Evolutionary conservation across 2,113 vertebrate genomes (phyloP), one percentile per base, ranked within the genome.

Genomic region (Miniopterus natalensis): DNA sequence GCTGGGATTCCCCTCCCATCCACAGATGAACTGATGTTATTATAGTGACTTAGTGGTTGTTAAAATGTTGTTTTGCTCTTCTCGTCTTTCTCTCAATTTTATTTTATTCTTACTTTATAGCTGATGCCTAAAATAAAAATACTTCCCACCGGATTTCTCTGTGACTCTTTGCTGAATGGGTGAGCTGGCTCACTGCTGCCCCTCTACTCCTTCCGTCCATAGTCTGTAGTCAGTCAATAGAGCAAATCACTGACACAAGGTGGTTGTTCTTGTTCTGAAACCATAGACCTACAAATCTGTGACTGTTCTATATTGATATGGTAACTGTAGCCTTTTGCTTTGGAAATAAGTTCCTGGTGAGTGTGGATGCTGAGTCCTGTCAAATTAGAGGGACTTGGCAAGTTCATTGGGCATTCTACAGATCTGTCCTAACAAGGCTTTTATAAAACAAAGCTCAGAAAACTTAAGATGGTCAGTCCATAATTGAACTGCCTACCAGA

Each of bases 331-430:
- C 13, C 40, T 63, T 94, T 61, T 80, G 20, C 20, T 90, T 97
- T 92, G 45, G 59, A 94, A 70, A 77, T 74, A 95, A 40, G 9
- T 87, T 87, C 6, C 29, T 83, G 12, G 47, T 87, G 18, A 36
- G 2, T 59, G 63, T 45, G 6, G 21, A n/a, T 77, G 23, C 8
- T 73, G 57, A 79, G 40, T 74, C 49, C 80, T 90, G 49, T 74
- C 68, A 75, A n/a, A 3, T 81, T 40, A n/a, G 18, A 91, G 6
- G 49, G 25, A 83, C 17, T 57, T n/a, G 21, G 29, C n/a, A 68
- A 88, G 78, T 91, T 75, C 14, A 31, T 5, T 75, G 45, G 36
- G 8, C n/a, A 40, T 65, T 77, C 36, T 80, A 70, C 17, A 65
- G 25, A 51, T 65, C 8, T 61, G 17, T 92, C 5, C 45, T 84